A percentile compares a stretch with the other conserved stretches of the same genome.
phyloP scores from a whole-genome alignment of 2,888 invertebrate genomes.

The Ligdia adustata region DNA sequence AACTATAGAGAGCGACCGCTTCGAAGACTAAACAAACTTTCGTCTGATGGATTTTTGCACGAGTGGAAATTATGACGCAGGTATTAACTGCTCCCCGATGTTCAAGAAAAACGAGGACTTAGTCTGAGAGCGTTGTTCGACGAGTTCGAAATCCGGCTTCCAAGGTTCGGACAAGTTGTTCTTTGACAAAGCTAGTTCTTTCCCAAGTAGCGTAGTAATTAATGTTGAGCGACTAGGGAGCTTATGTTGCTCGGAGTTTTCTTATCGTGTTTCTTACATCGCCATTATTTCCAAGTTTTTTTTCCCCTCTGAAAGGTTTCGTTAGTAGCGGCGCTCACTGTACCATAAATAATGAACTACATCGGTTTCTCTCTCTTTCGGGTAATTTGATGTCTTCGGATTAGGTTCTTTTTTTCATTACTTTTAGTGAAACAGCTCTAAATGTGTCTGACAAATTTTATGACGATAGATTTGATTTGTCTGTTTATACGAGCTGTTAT shows the following conservation, averaged over 20 bases:
- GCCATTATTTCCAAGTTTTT: conserved; percentile 53
- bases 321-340: conserved; percentile 37
- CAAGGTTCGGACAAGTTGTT: conserved; percentile 53
- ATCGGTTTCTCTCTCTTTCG: conserved; percentile 40
- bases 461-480: conserved; percentile 12
- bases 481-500: no score
- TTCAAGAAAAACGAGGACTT: conserved; percentile 44
- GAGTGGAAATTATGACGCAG: conserved; percentile 55
- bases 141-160: conserved; percentile 29
- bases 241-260: conserved; percentile 54
- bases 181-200: conserved; percentile 62
- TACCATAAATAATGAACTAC: conserved; percentile 50
- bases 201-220: conserved; percentile 63
- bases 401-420: conserved; percentile 39
- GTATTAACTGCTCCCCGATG: conserved; percentile 48
- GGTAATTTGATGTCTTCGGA: conserved; percentile 42
- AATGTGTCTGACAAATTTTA: conserved; percentile 11
- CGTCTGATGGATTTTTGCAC: conserved; percentile 51
- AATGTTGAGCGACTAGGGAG: conserved; percentile 61
- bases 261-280: conserved; percentile 56
- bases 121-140: conserved; percentile 38
- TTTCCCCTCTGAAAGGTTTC: conserved; percentile 43
- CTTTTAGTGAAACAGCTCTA: conserved; percentile 33
- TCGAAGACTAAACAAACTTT: conserved; percentile 58
- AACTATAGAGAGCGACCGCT: conserved; percentile 46